Base-by-base conservation (phyloP, 2,888 invertebrate species). In the Drosophila borealis region DNA sequence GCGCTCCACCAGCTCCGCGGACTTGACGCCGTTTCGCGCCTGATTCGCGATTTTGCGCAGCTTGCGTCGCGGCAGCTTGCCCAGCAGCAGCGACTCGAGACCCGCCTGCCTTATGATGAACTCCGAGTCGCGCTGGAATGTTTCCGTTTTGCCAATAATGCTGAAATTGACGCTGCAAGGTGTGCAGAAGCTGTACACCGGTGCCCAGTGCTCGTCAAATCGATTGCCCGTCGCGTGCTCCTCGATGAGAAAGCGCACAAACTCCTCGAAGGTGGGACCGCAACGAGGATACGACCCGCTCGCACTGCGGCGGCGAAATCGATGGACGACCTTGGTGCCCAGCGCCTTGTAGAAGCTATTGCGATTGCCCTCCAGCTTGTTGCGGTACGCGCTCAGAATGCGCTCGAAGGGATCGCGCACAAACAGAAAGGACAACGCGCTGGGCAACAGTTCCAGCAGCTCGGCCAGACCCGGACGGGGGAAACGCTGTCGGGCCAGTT, bases 351-450 rank as follows among this genome's bases (percentile, higher is more conserved):
- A 96, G 88, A 94, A 95, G 8, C 94, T 95, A 73, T 95, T 95
- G 2, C 94, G 94, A 66, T 94, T 93, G 80, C 95, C 94, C 90
- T 96, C 95, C 70, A 97, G 93, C 92, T 96, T 96, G 89, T 96
- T 95, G 48, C 96, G 93, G 89, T 95, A 96, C 13, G 95, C 96
- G 51, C 96, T 96, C 49, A 96, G 93, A 37, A 96, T 92, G 67
- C 96, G 93, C 78, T 96, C 96, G 82, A 96, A 95, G 1, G 96
- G 96, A 91, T 96, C 95, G 44, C 96, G 93, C 3, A 95, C 96
- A 29, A 95, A 94, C 51, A 96, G 91, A 75, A 96, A 94, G 50
- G 96, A 95, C 69, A 95, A 91, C 4, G 95, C 95, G 21, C 94
- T 94, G 3, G 94, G 94, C 39, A 94, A 92, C 10, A 94, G 93